Evolutionary conservation across 2,888 invertebrate species (phyloP), one percentile per base, ranked within the genome.

Genomic region (Crocallis elinguaria): DNA sequence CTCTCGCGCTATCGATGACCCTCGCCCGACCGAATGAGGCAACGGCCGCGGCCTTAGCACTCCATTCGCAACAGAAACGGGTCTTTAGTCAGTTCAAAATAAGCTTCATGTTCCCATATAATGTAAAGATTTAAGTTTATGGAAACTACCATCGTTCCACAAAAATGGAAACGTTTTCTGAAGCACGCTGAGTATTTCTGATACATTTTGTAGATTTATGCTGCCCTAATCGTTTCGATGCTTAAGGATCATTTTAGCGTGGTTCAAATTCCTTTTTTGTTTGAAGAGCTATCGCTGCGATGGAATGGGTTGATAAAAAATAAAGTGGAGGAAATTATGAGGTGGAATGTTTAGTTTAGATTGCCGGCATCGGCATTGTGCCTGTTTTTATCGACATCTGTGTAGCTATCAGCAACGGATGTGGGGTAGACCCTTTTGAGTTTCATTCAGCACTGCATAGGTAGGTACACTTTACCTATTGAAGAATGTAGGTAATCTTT

Each of bases 211-310:
- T 73, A 57, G 66, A 72, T 77, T 84, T 79, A 87, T 90, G 89
- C 70, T 84, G 55, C 61, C 88, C 86, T 82, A 78, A 82, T 89
- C 79, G 60, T 66, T 67, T 74, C 75, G 82, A 88, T 88, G 86
- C 87, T 88, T 90, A 88, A 84, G 84, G 89, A 88, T 83, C 86
- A 88, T 82, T 88, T 90, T 88, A 75, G 87, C 88, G 84, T 89
- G 82, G 80, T 85, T 88, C 75, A 80, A 80, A 85, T 87, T 87
- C 85, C 84, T 82, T 80, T 82, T 84, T 80, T 79, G 77, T 69
- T 62, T 51, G 57, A 52, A 65, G 62, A 66, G 68, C 59, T 62
- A 58, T 69, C 58, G 69, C 68, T 67, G 64, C 57, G 62, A 62
- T 55, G 16, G 32, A 62, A 62, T 55, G 16, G 32, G 62, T 58